These are phyloP conservation scores for Bucco capensis DNA, from an alignment of 2,113 vertebrate genomes.

Conservation along the genomic window DNA sequence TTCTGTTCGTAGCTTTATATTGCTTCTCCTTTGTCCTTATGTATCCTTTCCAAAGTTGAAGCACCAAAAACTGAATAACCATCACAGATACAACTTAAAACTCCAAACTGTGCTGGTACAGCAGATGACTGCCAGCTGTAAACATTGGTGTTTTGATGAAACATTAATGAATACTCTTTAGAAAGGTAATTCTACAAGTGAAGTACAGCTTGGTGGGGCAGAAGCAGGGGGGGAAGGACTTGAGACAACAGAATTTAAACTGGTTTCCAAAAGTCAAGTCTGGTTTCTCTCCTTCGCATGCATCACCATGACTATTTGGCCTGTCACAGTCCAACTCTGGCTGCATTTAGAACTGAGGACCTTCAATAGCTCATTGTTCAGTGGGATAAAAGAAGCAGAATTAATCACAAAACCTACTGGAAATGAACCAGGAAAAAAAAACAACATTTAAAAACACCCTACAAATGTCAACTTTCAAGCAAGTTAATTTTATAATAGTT, in stretches of 20 bases:
- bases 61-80: background rate
- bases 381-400: background rate
- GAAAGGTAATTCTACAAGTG: background rate
- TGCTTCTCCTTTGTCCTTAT: background rate
- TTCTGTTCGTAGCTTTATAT: background rate
- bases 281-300: background rate
- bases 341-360: conserved; percentile 17
- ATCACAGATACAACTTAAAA: background rate
- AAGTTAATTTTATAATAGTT: background rate
- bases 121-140: background rate
- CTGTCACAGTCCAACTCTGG: background rate
- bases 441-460: no score
- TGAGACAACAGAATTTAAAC: background rate
- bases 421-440: background rate
- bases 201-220: background rate
- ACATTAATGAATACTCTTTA: background rate
- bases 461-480: background rate
- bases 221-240: background rate
- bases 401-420: background rate
- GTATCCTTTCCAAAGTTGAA: background rate
- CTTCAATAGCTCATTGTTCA: background rate
- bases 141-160: background rate
- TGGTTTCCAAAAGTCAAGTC: background rate
- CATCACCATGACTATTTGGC: background rate
- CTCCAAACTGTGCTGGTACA: background rate